Conservation (phyloP, 2,113 vertebrate genomes). For the Pitta sordida region DNA sequence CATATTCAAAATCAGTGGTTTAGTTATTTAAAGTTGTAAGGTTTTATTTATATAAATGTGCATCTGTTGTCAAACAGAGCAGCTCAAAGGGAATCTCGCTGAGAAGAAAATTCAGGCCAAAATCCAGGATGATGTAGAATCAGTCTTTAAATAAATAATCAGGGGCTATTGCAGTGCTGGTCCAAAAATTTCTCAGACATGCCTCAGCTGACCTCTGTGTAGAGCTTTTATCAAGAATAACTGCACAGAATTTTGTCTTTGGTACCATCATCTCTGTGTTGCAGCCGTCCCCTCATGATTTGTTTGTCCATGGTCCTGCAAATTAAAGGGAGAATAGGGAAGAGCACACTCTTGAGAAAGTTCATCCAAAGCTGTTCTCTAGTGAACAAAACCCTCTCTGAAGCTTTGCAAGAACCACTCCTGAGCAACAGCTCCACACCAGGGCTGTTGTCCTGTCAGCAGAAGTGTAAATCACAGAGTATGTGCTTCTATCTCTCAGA, state of each 20-base stretch:
- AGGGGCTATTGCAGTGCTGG: not conserved
- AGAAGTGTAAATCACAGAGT: not conserved
- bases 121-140: not conserved
- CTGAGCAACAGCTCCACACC: not conserved
- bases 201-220: not conserved
- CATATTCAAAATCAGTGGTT: not conserved
- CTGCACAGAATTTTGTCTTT: not conserved
- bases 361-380: not conserved
- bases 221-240: not conserved
- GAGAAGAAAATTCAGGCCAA: not conserved
- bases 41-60: constrained; percentile 3
- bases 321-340: not conserved
- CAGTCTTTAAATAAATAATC: not conserved
- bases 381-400: not conserved
- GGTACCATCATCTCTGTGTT: not conserved
- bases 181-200: not conserved
- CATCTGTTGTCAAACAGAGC: not conserved
- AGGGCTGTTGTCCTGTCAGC: not conserved
- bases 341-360: not conserved
- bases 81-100: not conserved
- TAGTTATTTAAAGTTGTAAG: not conserved
- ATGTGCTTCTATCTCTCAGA: not conserved
- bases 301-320: not conserved
- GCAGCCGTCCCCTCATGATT: not conserved
- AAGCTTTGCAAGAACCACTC: not conserved